Percentiles rank a stretch among this genome's conserved stretches.
These are phyloP conservation scores for Bucco capensis DNA, from an alignment of 2,113 vertebrate species.

Conservation along the genomic window DNA sequence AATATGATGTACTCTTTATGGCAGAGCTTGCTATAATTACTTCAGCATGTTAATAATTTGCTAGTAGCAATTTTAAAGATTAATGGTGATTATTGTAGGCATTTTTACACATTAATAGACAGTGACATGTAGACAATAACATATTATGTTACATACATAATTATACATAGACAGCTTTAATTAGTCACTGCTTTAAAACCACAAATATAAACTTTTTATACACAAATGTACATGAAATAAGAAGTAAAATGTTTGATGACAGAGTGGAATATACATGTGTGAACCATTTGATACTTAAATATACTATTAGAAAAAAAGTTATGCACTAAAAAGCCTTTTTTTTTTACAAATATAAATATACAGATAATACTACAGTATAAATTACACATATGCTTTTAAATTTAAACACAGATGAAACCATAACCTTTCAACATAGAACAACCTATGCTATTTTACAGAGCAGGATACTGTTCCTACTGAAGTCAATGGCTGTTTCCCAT, in stretches of 20 bases:
- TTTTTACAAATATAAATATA: conserved; percentile 68
- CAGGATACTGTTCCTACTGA: neutral
- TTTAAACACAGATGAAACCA: conserved; percentile 9
- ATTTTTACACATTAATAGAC: conserved; percentile 47
- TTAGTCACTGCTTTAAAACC: conserved; percentile 73
- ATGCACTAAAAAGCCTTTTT: neutral
- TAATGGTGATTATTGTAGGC: conserved; percentile 21
- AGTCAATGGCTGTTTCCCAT: neutral
- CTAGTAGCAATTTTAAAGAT: conserved; percentile 7
- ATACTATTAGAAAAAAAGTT: neutral
- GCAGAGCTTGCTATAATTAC: neutral
- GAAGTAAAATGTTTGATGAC: conserved; percentile 63
- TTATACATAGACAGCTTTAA: conserved; percentile 74
- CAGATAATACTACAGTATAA: conserved; percentile 19
- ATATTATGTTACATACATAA: conserved; percentile 80
- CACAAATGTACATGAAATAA: conserved; percentile 84
- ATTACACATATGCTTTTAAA: conserved; percentile 52
- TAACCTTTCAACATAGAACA: neutral
- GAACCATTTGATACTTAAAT: conserved; percentile 47
- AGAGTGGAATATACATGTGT: conserved; percentile 47
- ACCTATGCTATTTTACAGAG: neutral
- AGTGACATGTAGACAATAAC: conserved; percentile 72
- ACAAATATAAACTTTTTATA: conserved; percentile 80
- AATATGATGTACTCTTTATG: neutral
- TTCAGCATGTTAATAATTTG: conserved; percentile 3